A percentile compares a stretch with the other conserved stretches of the same genome.
phyloP scores from a whole-genome alignment of 2,797 vertebrate species.

The Ctenochaetus hawaiiensis region DNA sequence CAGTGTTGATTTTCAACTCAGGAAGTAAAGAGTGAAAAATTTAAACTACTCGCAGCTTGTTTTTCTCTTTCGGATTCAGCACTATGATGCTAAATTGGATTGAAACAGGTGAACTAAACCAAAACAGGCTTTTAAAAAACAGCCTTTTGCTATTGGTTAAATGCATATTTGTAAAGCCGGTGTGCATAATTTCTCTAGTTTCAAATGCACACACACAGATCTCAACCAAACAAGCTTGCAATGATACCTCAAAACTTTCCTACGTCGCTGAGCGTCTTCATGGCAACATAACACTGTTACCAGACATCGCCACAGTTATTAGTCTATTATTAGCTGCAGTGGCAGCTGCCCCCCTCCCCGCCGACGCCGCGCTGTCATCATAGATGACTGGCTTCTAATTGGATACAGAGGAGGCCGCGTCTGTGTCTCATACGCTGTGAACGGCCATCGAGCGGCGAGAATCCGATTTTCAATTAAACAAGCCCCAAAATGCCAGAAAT shows the following conservation, averaged over 20 bases:
- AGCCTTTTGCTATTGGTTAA: constrained; percentile 3
- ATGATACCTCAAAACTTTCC: constrained; percentile 46
- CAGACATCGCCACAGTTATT: constrained; percentile 71
- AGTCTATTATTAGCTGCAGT: constrained; percentile 88
- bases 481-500: constrained; percentile 85
- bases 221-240: background rate
- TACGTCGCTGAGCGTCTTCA: constrained; percentile 35
- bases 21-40: constrained; percentile 5
- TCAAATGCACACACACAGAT: background rate
- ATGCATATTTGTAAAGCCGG: background rate
- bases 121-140: too few species aligned
- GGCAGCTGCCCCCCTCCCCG: constrained; percentile 57
- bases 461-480: constrained; percentile 88
- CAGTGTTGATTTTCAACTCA: constrained; percentile 20
- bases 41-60: constrained; percentile 17
- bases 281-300: constrained; percentile 37
- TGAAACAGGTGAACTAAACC: background rate
- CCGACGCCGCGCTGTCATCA: constrained; percentile 79
- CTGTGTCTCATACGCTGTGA: constrained; percentile 49
- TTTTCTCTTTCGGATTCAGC: constrained; percentile 9
- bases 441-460: constrained; percentile 32
- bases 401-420: constrained; percentile 80
- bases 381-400: constrained; percentile 93
- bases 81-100: constrained; percentile 12
- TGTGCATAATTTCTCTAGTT: too few species aligned